Evolutionary conservation across 2,888 invertebrate genomes (phyloP).

Genomic region (Ophion slaviceki): DNA sequence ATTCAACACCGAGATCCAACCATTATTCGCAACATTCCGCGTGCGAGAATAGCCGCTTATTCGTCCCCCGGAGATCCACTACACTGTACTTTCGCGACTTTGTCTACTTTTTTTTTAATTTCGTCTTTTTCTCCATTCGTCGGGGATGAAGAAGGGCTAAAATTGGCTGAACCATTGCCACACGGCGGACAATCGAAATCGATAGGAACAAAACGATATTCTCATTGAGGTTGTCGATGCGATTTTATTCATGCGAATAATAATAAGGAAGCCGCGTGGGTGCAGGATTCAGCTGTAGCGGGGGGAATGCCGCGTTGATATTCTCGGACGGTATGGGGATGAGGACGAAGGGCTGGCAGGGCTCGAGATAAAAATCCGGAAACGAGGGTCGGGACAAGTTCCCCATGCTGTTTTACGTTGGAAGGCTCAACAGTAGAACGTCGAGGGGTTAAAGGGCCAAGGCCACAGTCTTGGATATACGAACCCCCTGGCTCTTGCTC

Average conservation of each 20-base stretch:
- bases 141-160: not conserved
- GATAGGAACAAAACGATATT: conserved; percentile 26
- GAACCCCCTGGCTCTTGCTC: conserved; percentile 30
- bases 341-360: not conserved
- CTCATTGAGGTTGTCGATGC: not conserved
- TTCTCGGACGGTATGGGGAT: not conserved
- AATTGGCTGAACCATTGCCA: not conserved
- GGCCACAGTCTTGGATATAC: conserved; percentile 61
- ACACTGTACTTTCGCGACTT: not conserved
- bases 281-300: no score
- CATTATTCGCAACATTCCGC: not conserved
- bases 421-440: conserved; percentile 44
- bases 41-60: not conserved
- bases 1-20: not conserved
- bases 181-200: not conserved
- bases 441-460: conserved; percentile 71
- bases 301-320: not conserved
- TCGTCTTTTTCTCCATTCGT: not conserved
- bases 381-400: conserved; percentile 36
- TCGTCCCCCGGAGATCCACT: not conserved
- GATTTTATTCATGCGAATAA: conserved; percentile 1
- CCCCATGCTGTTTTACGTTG: conserved; percentile 31
- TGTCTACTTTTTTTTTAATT: not conserved
- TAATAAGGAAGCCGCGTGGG: conserved; percentile 7
- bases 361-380: conserved; percentile 48